phyloP scores from a whole-genome alignment of 2,113 vertebrate genomes.

The Leptosomus discolor region DNA sequence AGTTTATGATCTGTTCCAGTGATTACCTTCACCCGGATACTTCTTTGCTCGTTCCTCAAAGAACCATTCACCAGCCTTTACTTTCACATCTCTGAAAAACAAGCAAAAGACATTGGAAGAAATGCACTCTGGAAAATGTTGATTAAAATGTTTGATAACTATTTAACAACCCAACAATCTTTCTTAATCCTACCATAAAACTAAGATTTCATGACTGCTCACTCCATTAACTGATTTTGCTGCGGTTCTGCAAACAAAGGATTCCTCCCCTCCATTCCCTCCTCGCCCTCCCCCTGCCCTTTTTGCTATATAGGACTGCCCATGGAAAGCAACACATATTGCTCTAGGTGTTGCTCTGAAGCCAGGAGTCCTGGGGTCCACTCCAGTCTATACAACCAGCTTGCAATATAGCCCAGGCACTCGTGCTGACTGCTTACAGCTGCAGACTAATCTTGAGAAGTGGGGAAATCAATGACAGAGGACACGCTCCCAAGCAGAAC shows the following conservation, averaged over 20 bases:
- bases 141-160: not conserved
- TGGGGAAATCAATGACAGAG: not conserved
- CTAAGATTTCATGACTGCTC: not conserved
- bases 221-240: not conserved
- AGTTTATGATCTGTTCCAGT: not conserved
- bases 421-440: not conserved
- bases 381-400: not conserved
- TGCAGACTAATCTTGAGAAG: not conserved
- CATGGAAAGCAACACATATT: not conserved
- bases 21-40: slow-evolving; percentile 83
- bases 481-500: not conserved
- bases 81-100: slow-evolving; percentile 84
- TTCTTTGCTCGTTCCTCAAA: slow-evolving; percentile 87
- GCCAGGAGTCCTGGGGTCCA: not conserved
- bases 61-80: slow-evolving; percentile 93
- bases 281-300: not conserved
- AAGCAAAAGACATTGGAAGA: slow-evolving; percentile 24
- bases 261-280: not conserved
- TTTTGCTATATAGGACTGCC: not conserved
- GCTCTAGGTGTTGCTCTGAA: not conserved
- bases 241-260: not conserved
- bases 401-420: not conserved
- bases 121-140: too few species aligned
- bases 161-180: not conserved
- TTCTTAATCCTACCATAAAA: not conserved